Percentiles rank a stretch among this genome's conserved stretches.
Conservation (phyloP, 1,140 invertebrate genomes). For the Plutomurus gul region DNA sequence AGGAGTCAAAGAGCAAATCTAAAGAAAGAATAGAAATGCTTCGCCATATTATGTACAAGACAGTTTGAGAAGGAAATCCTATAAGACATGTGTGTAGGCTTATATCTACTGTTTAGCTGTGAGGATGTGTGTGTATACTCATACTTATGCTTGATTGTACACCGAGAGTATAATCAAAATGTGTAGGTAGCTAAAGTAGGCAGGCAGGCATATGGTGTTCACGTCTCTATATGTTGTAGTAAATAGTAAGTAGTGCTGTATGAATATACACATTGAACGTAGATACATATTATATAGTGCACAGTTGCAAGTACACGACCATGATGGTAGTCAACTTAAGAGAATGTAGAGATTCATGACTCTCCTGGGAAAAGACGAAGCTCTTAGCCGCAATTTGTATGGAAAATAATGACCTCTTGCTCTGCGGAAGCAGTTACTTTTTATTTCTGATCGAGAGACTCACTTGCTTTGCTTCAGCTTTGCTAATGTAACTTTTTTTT, state of each 20-base stretch:
- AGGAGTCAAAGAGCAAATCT: slow-evolving; percentile 17
- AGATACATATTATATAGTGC: no score
- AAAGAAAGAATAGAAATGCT: neutral
- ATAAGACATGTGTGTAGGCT: no score
- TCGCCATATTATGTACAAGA: neutral
- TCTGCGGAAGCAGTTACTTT: slow-evolving; percentile 28
- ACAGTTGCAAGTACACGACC: neutral
- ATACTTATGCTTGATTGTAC: neutral
- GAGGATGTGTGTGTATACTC: neutral
- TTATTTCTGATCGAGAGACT: slow-evolving; percentile 11
- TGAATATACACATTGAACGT: no score
- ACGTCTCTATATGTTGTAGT: neutral
- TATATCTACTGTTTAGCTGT: no score
- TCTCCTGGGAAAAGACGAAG: slow-evolving; percentile 28
- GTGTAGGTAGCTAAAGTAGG: neutral
- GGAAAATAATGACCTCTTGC: slow-evolving; percentile 28
- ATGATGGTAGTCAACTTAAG: slow-evolving; percentile 20
- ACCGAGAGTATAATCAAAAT: no score
- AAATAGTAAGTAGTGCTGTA: neutral
- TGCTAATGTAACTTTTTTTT: slow-evolving; percentile 8
- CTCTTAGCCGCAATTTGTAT: slow-evolving; percentile 28
- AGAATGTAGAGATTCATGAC: slow-evolving; percentile 27
- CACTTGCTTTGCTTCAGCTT: neutral
- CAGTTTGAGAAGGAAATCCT: slow-evolving; percentile 26
- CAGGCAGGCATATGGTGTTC: neutral